Evolutionary conservation across 2,113 vertebrate species (phyloP).

Genomic region (Psophia crepitans): DNA sequence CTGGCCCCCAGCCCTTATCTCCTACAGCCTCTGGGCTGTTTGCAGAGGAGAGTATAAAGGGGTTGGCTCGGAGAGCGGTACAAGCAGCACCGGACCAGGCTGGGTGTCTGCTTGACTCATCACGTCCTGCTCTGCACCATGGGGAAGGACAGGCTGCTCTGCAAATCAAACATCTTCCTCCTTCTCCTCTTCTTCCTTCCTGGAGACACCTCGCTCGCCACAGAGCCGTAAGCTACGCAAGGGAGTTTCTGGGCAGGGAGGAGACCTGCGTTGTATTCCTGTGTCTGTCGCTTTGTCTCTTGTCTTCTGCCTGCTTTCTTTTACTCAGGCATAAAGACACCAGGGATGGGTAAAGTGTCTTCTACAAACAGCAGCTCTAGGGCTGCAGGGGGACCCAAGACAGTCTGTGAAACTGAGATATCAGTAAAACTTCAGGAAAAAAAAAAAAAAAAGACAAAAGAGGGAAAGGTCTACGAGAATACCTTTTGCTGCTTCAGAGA

Average conservation of each 20-base stretch:
- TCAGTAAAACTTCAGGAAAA: background rate
- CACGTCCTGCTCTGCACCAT: background rate
- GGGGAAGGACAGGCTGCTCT: background rate
- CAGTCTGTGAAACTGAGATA: background rate
- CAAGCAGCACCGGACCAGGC: background rate
- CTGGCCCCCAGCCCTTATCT: conserved; percentile 52
- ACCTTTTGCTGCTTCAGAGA: background rate
- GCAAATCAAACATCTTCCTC: background rate
- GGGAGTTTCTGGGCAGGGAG: background rate
- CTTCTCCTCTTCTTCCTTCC: conserved; percentile 24
- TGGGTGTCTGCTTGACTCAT: background rate
- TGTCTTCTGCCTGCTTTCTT: background rate
- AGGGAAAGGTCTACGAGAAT: background rate
- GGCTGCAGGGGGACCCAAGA: background rate
- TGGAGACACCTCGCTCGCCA: background rate
- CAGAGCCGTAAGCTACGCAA: conserved; percentile 46
- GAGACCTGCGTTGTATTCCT: background rate
- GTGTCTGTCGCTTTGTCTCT: background rate
- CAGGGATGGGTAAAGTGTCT: background rate
- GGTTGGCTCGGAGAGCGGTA: background rate
- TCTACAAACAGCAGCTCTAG: background rate
- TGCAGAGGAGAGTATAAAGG: conserved; percentile 34
- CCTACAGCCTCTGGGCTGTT: background rate
- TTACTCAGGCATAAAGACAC: background rate
- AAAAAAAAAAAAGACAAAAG: background rate